phyloP scores from a whole-genome alignment of 2,888 invertebrate genomes.

The Himalopsyche anomala region DNA sequence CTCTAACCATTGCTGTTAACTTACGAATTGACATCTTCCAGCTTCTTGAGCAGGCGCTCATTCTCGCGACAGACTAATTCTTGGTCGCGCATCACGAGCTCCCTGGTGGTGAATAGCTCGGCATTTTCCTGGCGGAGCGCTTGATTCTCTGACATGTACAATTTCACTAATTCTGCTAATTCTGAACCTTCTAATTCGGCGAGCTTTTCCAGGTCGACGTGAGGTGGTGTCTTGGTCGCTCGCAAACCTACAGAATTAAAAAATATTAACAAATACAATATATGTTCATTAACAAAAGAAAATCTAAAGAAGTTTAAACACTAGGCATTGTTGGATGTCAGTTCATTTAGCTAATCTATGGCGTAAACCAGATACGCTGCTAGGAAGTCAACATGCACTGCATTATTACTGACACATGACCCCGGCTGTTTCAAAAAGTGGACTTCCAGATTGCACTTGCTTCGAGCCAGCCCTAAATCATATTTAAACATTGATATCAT shows the following conservation, averaged over 20 bases:
- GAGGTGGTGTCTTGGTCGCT: conserved; percentile 75
- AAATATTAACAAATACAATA: neutral
- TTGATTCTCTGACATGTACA: conserved; percentile 90
- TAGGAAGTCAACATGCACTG: no score
- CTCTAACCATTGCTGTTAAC: conserved; percentile 67
- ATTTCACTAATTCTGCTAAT: conserved; percentile 87
- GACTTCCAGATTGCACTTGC: no score
- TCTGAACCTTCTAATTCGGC: conserved; percentile 87
- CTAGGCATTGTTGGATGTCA: no score
- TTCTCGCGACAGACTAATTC: conserved; percentile 94
- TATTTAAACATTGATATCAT: no score
- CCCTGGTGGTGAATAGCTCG: conserved; percentile 87
- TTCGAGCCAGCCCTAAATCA: no score
- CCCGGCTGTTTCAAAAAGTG: no score
- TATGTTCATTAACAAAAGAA: neutral
- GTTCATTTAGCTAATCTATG: no score
- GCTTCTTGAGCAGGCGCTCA: conserved; percentile 89
- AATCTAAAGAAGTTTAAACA: neutral
- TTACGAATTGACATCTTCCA: conserved; percentile 93
- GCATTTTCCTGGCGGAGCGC: conserved; percentile 89
- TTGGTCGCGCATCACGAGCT: conserved; percentile 90
- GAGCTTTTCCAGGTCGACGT: conserved; percentile 84
- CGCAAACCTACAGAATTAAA: conserved; percentile 44
- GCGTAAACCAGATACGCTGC: no score
- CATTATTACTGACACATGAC: no score